Evolutionary conservation across 2,888 invertebrate species (phyloP), one percentile per base, ranked within the genome.

Genomic region (Tuta absoluta): DNA sequence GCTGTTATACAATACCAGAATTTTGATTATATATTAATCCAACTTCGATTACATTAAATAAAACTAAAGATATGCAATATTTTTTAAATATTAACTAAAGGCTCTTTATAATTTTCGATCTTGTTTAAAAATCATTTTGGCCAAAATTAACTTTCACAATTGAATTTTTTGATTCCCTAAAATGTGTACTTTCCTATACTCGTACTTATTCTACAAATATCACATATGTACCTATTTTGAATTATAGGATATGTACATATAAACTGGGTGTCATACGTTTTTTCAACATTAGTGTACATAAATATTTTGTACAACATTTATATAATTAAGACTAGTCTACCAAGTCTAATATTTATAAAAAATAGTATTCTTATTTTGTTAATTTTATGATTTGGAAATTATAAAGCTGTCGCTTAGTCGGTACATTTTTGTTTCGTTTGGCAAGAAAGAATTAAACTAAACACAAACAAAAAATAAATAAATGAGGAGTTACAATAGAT

Each of bases 141-240:
- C 51, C 28, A 24, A n/a, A 56, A n/a, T 23, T 53, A 49, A 19
- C 21, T 28, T 53, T 53, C 2, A 53, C 53, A 45, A 24, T 41
- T 45, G 45, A 17, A 7, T 45, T 37, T 14, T 59, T 59, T 59
- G 56, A 33, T 56, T 33, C 56, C 56, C 56, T 56, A 17, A n/a
- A 33, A 56, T 33, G 57, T 57, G 17, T 17, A 38, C 14, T 59
- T 41, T 41, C 41, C 24, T 41, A 21, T 59, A 59, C 19, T 12
- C 17, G 51, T 53, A 53, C 38, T 41, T 41, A 59, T 59, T 28
- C 28, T 24, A 48, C 19, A 60, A 60, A 60, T 60, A 70, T 70
- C 68, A 68, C 68, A 70, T 67, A 51, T 56, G 56, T 64, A 66
- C 67, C 66, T 70, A 67, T 63, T 61, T 66, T 66, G n/a, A 49